phyloP scores from a whole-genome alignment of 2,113 vertebrate genomes.

The Sialia sialis region DNA sequence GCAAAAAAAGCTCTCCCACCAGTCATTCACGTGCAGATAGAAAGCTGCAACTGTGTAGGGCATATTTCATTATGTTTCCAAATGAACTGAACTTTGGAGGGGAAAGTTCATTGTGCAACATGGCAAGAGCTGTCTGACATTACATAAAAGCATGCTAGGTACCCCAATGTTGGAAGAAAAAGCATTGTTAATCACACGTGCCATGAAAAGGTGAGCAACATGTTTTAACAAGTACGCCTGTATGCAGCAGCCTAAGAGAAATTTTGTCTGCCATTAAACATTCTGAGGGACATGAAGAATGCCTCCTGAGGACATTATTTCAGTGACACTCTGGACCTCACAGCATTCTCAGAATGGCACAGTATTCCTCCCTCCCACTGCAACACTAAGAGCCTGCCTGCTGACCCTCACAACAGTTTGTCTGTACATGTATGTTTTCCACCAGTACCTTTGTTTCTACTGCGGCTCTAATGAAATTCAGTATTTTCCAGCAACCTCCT shows the following conservation, averaged over 20 bases:
- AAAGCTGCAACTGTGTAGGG: not conserved
- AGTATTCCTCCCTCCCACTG: not conserved
- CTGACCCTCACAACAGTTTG: not conserved
- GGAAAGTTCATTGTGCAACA: not conserved
- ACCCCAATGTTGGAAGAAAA: not conserved
- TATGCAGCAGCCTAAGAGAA: not conserved
- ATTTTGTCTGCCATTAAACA: not conserved
- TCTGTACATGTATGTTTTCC: not conserved
- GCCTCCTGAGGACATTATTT: not conserved
- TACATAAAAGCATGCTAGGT: not conserved
- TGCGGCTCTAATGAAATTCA: not conserved
- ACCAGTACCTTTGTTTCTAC: not conserved
- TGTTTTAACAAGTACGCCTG: not conserved
- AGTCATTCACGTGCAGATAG: not conserved
- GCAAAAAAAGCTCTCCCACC: not conserved
- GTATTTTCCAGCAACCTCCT: not conserved
- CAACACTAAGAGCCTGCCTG: not conserved
- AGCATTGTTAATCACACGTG: accelerated
- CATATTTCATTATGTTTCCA: not conserved
- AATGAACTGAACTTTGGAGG: not conserved
- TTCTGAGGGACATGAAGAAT: not conserved
- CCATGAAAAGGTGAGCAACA: not conserved
- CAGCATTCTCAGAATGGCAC: not conserved
- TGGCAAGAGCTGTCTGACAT: not conserved
- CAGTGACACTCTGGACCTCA: not conserved